These are phyloP conservation scores for Pararge aegeria DNA, from an alignment of 1,140 invertebrate genomes.

Conservation along the genomic window DNA sequence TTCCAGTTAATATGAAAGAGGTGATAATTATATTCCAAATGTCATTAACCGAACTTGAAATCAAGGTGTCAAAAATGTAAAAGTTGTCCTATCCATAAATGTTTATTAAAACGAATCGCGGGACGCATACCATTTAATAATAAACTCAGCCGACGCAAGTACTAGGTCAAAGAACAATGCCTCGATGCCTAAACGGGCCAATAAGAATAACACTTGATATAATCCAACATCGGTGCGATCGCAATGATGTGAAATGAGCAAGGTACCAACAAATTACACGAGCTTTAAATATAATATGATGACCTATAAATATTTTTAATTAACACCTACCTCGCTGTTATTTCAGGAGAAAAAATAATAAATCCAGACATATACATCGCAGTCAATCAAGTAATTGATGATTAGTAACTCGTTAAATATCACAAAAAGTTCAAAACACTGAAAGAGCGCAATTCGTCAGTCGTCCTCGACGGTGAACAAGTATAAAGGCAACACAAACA, in stretches of 20 bases:
- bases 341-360: constrained; percentile 67
- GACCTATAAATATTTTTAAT: constrained; percentile 55
- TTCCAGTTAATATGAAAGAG: background rate
- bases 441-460: constrained; percentile 63
- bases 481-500: constrained; percentile 55
- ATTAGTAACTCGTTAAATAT: constrained; percentile 50
- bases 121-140: constrained; percentile 50
- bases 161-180: constrained; percentile 63
- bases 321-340: constrained; percentile 69
- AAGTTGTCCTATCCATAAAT: constrained; percentile 32
- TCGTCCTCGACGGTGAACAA: constrained; percentile 67
- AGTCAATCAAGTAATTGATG: constrained; percentile 38
- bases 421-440: constrained; percentile 68
- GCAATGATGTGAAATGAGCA: constrained; percentile 25
- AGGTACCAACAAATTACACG: constrained; percentile 19
- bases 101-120: constrained; percentile 33
- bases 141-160: constrained; percentile 42
- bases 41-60: constrained; percentile 30
- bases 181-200: constrained; percentile 39
- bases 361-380: constrained; percentile 73
- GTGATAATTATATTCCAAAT: constrained; percentile 12
- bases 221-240: constrained; percentile 17
- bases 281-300: constrained; percentile 37
- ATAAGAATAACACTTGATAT: constrained; percentile 35
- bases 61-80: constrained; percentile 24